Evolutionary conservation across 2,888 invertebrate species (phyloP), one percentile per base, ranked within the genome.

Genomic region (Agrilus cyanescens): DNA sequence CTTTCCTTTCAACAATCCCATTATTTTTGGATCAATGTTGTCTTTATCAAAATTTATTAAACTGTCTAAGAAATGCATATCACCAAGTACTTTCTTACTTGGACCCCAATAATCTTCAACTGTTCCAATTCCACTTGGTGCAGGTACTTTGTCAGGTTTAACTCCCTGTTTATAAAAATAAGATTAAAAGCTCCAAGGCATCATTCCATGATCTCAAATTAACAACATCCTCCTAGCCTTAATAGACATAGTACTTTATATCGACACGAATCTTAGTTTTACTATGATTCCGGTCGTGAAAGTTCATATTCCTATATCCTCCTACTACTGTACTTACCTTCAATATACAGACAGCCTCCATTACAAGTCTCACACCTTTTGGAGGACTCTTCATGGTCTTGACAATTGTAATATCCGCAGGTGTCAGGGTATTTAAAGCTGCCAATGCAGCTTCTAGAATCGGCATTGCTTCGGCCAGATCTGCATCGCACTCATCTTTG

Each of bases 301-400:
- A 34, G 34, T 31, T 12, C 8, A 12, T 12, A 31, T 10, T 16
- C n/a, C 16, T 25, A 16, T 10, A 10, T 5, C 3, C 30, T 2
- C 14, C 40, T 4, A n/a, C n/a, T 41, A n/a, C 15, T 29, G 12
- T 25, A 8, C 2, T 34, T 66, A 81, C 82, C 73, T 90, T 85
- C 48, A 96, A 73, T 55, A 95, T 88, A 60, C 96, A 96, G 49
- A 97, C 80, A 36, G 90, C 90, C 67, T 96, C 96, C 90, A 96
- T 89, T 3, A 95, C 86, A 16, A 90, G 70, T 57, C 85, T 87
- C 6, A 97, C 85, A 14, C 85, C 86, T 51, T 81, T 75, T 0
- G 96, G 95, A 0, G 96, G 96, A 70, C 85, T 90, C 70, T 93
- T 94, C 95, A 97, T 96, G 0, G 93, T 85, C 66, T 91, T 94